Evolutionary conservation across 2,888 invertebrate genomes (phyloP), one percentile per base, ranked within the genome.

Genomic region (Lasioglossum pauxillum): DNA sequence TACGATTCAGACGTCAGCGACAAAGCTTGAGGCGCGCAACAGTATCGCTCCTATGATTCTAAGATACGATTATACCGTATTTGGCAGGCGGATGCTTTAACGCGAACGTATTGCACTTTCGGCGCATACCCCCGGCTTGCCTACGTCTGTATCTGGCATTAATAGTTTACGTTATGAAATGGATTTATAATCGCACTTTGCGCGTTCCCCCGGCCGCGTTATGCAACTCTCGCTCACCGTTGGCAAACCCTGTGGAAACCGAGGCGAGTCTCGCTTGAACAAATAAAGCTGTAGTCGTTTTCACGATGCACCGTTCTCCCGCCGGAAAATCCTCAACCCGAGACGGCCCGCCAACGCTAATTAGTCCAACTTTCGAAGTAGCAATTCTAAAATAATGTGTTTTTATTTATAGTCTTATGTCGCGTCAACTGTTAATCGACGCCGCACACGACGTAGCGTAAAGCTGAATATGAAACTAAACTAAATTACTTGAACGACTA

Each of bases 1-100:
- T 90, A 89, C 90, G 90, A 90, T 91, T 89, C 89, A 91, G 86
- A 91, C 77, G 91, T 89, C 89, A 87, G 84, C 85, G 89, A 91
- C 90, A 84, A 86, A 86, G 88, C 84, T 64, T 78, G 53, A 80
- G 79, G 77, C 41, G 82, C 85, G 84, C 82, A 84, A 81, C 78
- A 46, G 87, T 82, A 75, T 83, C 74, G 76, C 41, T 80, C 67
- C 53, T 88, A 89, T 75, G 91, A 88, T 89, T 82, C 80, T 85
- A 64, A 89, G 87, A 90, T 87, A 90, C 85, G 87, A 74, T 88
- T 86, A 75, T 83, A 46, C 89, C 91, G 82, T 91, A 90, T 90
- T 76, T 69, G 86, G 88, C 81, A 80, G 75, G 80, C 85, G 85
- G 87, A 87, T 82, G 83, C 80, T 64, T 87, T 87, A 89, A 90